These are phyloP conservation scores for Ceratitis capitata DNA, from an alignment of 1,140 invertebrate species.

Conservation along the genomic window DNA sequence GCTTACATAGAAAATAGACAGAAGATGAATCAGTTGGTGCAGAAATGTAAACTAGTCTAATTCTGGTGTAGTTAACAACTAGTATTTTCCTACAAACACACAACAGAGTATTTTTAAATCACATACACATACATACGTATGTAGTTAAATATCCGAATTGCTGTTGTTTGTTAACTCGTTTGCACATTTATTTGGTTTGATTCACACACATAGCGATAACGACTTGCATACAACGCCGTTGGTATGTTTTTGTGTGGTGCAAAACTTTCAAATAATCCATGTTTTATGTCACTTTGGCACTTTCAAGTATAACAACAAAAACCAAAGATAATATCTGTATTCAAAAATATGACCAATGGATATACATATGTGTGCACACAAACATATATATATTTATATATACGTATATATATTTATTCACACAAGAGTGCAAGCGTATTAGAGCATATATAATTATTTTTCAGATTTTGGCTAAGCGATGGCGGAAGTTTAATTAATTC, in stretches of 20 bases:
- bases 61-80: too few relatives aligned
- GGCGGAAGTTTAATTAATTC: slow-evolving; percentile 8
- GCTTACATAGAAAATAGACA: too few relatives aligned
- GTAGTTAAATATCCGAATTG: too few relatives aligned
- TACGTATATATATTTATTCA: neutral
- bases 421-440: neutral
- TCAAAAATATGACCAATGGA: neutral
- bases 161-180: neutral
- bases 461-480: neutral
- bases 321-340: neutral
- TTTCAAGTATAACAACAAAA: neutral
- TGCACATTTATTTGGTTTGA: neutral
- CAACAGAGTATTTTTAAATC: too few relatives aligned
- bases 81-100: too few relatives aligned
- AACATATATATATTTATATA: neutral
- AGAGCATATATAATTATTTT: too few relatives aligned
- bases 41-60: too few relatives aligned
- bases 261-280: slow-evolving; percentile 9
- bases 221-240: too few relatives aligned
- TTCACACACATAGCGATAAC: neutral
- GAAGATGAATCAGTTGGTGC: too few relatives aligned
- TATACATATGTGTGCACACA: neutral
- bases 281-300: neutral
- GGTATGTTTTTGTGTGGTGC: neutral
- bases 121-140: neutral